Percentiles rank a stretch among this genome's conserved stretches.
Conservation (phyloP, 2,113 vertebrate species). For the Apodemus sylvaticus region DNA sequence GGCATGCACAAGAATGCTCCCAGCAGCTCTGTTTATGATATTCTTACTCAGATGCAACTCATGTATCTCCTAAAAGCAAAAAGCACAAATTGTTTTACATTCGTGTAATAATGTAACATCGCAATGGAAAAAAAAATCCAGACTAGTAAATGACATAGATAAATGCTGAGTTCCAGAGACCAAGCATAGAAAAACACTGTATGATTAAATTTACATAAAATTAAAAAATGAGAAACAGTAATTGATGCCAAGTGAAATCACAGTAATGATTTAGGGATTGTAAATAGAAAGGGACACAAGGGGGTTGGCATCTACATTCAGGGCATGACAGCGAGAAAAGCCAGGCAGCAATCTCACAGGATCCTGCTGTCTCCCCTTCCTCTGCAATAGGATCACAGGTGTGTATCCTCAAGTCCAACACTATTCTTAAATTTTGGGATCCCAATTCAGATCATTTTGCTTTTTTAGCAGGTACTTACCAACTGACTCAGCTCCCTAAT, state of each 20-base stretch:
- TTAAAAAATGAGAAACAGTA: slow-evolving; percentile 14
- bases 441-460: not conserved
- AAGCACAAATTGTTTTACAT: not conserved
- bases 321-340: not conserved
- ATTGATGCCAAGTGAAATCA: not conserved
- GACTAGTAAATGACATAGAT: not conserved
- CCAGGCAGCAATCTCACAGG: not conserved
- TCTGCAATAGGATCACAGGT: not conserved
- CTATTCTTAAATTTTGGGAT: not conserved
- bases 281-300: not conserved
- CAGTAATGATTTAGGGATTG: not conserved
- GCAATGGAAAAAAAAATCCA: slow-evolving; percentile 30
- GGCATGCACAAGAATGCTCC: not conserved
- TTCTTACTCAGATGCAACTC: not conserved
- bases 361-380: not conserved
- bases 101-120: not conserved
- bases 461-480: not conserved
- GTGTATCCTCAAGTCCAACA: not conserved
- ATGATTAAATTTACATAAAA: slow-evolving; percentile 20
- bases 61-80: slow-evolving; percentile 17
- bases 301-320: not conserved
- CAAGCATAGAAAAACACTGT: not conserved
- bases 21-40: slow-evolving; percentile 11
- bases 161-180: not conserved
- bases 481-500: not conserved